These are phyloP conservation scores for Pelobates fuscus DNA, from an alignment of 2,113 vertebrate genomes.

Conservation along the genomic window DNA sequence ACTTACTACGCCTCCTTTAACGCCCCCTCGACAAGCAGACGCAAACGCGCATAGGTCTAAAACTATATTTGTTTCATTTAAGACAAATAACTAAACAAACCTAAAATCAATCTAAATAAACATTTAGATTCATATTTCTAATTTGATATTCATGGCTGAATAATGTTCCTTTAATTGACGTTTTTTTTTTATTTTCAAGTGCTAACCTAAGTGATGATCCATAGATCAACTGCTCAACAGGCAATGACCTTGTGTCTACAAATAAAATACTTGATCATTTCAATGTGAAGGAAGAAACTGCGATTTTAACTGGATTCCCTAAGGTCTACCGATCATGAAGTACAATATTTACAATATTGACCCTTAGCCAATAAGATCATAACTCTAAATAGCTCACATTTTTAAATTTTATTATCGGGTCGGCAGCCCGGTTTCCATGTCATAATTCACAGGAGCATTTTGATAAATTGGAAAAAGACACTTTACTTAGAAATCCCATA, in stretches of 20 bases:
- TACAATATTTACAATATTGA: slow-evolving; percentile 43
- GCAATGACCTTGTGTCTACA: slow-evolving; percentile 25
- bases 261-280: slow-evolving; percentile 41
- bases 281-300: slow-evolving; percentile 40
- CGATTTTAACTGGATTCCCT: slow-evolving; percentile 37
- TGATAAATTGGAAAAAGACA: slow-evolving; percentile 40
- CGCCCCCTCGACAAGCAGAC: too few species aligned
- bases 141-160: not conserved
- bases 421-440: slow-evolving; percentile 31
- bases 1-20: too few species aligned
- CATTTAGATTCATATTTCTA: not conserved
- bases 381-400: slow-evolving; percentile 42
- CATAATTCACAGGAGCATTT: slow-evolving; percentile 32
- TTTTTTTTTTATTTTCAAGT: not conserved
- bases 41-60: too few species aligned
- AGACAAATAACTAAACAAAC: too few species aligned
- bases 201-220: slow-evolving; percentile 1
- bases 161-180: not conserved
- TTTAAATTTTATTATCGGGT: slow-evolving; percentile 43
- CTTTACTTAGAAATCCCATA: slow-evolving; percentile 38
- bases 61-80: too few species aligned
- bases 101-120: not conserved
- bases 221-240: slow-evolving; percentile 15
- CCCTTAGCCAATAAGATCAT: slow-evolving; percentile 26
- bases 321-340: slow-evolving; percentile 25